These are phyloP conservation scores for Parazoanthus darwini DNA, from an alignment of 92 coral and sea anemone species.

Conservation along the genomic window DNA sequence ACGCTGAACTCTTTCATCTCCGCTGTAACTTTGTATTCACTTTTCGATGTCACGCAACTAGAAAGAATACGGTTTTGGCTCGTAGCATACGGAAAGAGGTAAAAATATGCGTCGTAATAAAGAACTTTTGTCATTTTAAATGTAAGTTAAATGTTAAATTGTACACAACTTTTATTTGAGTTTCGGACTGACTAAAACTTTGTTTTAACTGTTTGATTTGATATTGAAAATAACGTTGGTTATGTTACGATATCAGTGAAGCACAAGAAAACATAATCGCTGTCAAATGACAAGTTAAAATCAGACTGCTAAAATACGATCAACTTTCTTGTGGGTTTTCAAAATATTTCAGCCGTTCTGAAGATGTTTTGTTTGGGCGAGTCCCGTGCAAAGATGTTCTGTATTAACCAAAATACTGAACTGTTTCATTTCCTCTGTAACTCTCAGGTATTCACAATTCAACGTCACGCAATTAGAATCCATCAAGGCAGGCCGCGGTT, in stretches of 20 bases:
- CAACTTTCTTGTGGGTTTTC: background rate
- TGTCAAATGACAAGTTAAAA: background rate
- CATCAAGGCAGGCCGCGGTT: background rate
- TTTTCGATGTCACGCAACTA: conserved; percentile 6
- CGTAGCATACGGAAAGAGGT: too few species aligned
- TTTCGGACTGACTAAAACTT: background rate
- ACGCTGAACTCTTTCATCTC: background rate
- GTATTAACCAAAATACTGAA: background rate
- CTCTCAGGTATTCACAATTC: background rate
- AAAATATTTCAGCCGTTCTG: background rate
- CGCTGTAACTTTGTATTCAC: background rate
- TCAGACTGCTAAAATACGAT: background rate
- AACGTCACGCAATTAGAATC: background rate
- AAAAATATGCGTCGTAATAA: background rate
- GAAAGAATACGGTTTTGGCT: too few species aligned
- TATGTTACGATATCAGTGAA: background rate
- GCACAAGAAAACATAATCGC: background rate
- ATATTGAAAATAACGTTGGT: background rate
- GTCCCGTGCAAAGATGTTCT: background rate
- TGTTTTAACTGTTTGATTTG: too few species aligned
- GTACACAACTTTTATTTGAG: too few species aligned
- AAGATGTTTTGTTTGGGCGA: conserved; percentile 3
- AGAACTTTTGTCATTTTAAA: too few species aligned
- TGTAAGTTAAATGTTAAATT: too few species aligned
- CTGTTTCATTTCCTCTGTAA: conserved; percentile 1